These are phyloP conservation scores for Ptiloglossa arizonensis DNA, from an alignment of 1,140 invertebrate genomes.

Conservation along the genomic window DNA sequence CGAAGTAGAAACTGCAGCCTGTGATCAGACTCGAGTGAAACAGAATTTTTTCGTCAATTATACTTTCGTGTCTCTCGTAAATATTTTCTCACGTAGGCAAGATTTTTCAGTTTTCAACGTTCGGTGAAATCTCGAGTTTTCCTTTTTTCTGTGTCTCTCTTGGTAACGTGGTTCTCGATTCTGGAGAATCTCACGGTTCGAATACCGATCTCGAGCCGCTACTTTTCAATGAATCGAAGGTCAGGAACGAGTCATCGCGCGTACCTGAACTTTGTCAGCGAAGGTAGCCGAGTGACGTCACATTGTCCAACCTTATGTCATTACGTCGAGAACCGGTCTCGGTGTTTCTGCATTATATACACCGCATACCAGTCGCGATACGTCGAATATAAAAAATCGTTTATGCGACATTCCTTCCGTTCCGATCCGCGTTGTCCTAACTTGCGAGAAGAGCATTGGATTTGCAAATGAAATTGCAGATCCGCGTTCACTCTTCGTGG, in stretches of 20 bases:
- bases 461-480: not conserved
- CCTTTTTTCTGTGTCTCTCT: too few species aligned
- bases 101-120: too few species aligned
- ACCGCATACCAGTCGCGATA: not conserved
- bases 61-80: too few species aligned
- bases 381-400: slow-evolving; percentile 15
- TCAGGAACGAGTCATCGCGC: slow-evolving; percentile 38
- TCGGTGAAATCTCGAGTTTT: too few species aligned
- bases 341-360: not conserved
- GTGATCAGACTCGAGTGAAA: too few species aligned
- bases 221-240: slow-evolving; percentile 45
- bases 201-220: not conserved
- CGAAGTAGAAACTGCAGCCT: too few species aligned
- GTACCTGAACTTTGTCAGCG: slow-evolving; percentile 47
- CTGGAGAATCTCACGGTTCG: not conserved
- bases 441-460: not conserved
- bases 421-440: not conserved
- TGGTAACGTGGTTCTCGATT: too few species aligned
- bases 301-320: slow-evolving; percentile 43
- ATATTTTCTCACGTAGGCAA: too few species aligned
- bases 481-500: not conserved
- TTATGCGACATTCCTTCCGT: not conserved
- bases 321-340: slow-evolving; percentile 38
- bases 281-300: slow-evolving; percentile 44
- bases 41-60: too few species aligned